These are phyloP conservation scores for Vimba vimba DNA, from an alignment of 2,113 vertebrate species.

Conservation along the genomic window DNA sequence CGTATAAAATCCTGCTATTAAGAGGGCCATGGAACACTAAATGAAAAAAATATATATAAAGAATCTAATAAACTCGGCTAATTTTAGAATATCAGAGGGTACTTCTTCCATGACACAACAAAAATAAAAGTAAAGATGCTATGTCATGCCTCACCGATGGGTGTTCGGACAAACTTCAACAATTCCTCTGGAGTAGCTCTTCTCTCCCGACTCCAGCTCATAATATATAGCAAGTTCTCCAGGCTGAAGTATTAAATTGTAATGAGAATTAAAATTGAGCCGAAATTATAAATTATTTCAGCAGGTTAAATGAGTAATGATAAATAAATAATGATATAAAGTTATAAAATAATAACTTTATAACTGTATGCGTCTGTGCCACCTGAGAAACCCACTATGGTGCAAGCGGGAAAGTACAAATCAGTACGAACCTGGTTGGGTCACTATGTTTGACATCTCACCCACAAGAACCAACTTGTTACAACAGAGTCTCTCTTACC, in stretches of 20 bases:
- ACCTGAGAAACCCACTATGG: not conserved
- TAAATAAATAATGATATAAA: not conserved
- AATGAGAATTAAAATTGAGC: not conserved
- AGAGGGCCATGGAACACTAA: not conserved
- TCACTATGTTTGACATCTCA: not conserved
- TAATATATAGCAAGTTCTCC: slow-evolving; percentile 84
- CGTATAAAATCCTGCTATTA: not conserved
- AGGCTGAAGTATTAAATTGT: slow-evolving; percentile 61
- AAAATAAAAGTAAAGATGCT: not conserved
- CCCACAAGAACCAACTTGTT: not conserved
- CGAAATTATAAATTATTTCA: not conserved
- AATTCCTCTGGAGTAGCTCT: slow-evolving; percentile 77
- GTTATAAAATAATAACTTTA: not conserved
- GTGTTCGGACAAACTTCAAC: slow-evolving; percentile 80
- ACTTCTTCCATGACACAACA: not conserved
- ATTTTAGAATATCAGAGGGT: not conserved
- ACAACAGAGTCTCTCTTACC: slow-evolving; percentile 62
- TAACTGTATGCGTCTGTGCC: not conserved
- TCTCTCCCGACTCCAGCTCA: slow-evolving; percentile 79
- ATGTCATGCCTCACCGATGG: slow-evolving; percentile 70
- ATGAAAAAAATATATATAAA: not conserved
- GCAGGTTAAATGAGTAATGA: not conserved
- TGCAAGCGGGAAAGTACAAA: not conserved
- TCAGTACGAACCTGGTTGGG: not conserved
- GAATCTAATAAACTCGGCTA: not conserved